Conservation (phyloP, 2,797 vertebrate genomes). For the Phoebastria nigripes region DNA sequence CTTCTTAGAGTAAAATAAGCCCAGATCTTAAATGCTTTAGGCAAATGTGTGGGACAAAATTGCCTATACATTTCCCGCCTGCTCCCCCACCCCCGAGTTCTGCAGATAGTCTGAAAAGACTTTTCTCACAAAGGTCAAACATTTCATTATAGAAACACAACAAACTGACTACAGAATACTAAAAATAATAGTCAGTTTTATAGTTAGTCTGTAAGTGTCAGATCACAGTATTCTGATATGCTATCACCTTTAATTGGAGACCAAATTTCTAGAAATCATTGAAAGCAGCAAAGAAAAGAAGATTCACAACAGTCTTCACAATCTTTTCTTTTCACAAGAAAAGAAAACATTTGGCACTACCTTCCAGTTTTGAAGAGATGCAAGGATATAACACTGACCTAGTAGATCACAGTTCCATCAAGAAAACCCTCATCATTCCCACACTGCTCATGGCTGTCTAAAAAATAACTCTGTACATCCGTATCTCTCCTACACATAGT, state of each 20-base stretch:
- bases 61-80: not conserved
- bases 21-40: not conserved
- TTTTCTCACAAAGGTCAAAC: constrained; percentile 1
- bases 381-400: not conserved
- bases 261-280: not conserved
- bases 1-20: not conserved
- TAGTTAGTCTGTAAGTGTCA: not conserved
- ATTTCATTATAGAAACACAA: constrained; percentile 14
- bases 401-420: accelerated
- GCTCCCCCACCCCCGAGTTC: not conserved
- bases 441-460: not conserved
- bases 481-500: not conserved
- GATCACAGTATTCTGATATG: not conserved
- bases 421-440: not conserved
- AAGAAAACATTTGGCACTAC: not conserved
- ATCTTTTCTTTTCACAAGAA: not conserved
- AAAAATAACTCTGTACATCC: not conserved
- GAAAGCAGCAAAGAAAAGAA: not conserved
- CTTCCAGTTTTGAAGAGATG: not conserved
- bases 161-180: not conserved
- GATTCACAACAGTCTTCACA: not conserved
- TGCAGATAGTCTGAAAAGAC: constrained; percentile 45
- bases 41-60: constrained; percentile 42
- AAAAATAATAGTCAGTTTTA: not conserved
- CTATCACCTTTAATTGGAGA: not conserved